A percentile compares a stretch with the other conserved stretches of the same genome.
These are phyloP conservation scores for Lynx canadensis DNA, from an alignment of 2,113 vertebrate species.

Conservation along the genomic window DNA sequence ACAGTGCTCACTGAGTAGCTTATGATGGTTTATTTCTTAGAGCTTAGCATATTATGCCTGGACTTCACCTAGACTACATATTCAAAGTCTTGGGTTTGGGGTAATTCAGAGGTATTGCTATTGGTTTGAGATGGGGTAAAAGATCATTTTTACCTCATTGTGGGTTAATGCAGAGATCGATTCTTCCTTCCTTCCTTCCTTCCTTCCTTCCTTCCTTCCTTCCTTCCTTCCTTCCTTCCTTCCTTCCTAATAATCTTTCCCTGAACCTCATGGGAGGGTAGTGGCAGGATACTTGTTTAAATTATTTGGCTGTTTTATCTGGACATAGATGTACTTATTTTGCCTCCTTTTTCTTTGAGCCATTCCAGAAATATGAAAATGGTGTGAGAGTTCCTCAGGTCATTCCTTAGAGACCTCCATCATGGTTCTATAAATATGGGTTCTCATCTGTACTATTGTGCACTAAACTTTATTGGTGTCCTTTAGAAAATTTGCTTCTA, in stretches of 20 bases:
- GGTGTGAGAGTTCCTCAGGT: not conserved
- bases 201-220: not conserved
- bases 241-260: not conserved
- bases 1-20: not conserved
- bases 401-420: not conserved
- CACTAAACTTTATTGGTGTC: not conserved
- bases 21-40: not conserved
- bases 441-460: not conserved
- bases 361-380: conserved; percentile 13
- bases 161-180: not conserved
- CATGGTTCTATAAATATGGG: not conserved
- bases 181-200: too few relatives aligned
- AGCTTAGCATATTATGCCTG: not conserved
- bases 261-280: not conserved
- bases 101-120: not conserved
- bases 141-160: not conserved
- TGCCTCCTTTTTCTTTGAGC: not conserved
- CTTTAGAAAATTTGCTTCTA: not conserved
- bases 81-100: not conserved
- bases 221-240: not conserved
- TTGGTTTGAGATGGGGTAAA: not conserved
- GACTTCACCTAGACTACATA: not conserved
- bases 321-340: not conserved
- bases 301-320: not conserved
- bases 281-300: not conserved